These are phyloP conservation scores for Drosophila quadrilineata DNA, from an alignment of 1,140 invertebrate species.

Conservation along the genomic window DNA sequence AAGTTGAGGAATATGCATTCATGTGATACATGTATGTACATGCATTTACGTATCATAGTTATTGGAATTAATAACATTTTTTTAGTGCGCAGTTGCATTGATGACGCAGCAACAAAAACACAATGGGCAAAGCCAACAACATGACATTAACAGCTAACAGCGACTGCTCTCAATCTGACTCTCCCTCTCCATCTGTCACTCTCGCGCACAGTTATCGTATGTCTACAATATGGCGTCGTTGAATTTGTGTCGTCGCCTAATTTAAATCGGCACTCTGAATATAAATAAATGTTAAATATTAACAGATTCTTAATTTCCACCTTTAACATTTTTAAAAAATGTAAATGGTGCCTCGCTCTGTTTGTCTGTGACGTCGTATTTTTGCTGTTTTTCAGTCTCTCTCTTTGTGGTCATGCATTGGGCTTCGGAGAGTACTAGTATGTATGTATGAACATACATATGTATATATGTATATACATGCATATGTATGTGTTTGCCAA, in stretches of 20 bases:
- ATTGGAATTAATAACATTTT: constrained; percentile 52
- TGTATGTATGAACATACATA: background rate
- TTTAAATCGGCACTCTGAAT: constrained; percentile 44
- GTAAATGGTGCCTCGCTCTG: too few relatives aligned
- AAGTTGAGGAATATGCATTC: too few relatives aligned
- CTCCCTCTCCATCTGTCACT: constrained; percentile 26
- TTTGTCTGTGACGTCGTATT: background rate
- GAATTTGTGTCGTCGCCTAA: constrained; percentile 65
- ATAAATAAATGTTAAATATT: constrained; percentile 35
- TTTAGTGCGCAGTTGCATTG: constrained; percentile 73
- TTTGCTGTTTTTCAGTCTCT: background rate
- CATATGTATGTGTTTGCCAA: too few relatives aligned
- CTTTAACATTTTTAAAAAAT: constrained; percentile 5
- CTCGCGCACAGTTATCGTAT: constrained; percentile 47
- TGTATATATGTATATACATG: background rate
- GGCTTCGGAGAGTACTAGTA: background rate
- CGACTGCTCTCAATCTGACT: constrained; percentile 27
- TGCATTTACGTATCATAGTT: constrained; percentile 24
- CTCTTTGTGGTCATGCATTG: constrained; percentile 19
- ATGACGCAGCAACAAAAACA: constrained; percentile 72
- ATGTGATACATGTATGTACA: too few relatives aligned
- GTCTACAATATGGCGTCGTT: constrained; percentile 71
- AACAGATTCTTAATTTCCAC: constrained; percentile 10
- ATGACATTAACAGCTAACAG: constrained; percentile 50
- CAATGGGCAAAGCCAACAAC: constrained; percentile 48